phyloP scores from a whole-genome alignment of 2,113 vertebrate species.

The Laterallus jamaicensis region DNA sequence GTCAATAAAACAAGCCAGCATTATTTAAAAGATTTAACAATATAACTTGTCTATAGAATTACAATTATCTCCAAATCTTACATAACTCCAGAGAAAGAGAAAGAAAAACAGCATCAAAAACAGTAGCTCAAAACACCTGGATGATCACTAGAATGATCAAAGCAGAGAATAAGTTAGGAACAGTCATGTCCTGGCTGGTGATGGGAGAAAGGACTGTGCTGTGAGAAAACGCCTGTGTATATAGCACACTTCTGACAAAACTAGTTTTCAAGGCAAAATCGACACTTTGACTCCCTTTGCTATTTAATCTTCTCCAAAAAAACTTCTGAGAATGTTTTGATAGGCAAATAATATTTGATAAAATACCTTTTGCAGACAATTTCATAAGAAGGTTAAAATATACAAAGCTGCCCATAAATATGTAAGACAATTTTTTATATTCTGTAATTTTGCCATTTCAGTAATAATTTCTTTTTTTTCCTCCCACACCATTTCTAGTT shows the following conservation, averaged over 20 bases:
- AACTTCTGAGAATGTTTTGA: neutral
- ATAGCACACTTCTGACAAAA: neutral
- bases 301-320: neutral
- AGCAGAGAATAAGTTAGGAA: neutral
- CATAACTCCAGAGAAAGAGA: neutral
- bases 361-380: neutral
- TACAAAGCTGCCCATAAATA: neutral
- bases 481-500: neutral
- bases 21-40: neutral
- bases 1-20: neutral
- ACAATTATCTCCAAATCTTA: neutral
- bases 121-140: neutral
- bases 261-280: neutral
- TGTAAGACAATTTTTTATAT: neutral
- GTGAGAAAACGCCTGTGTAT: fast-evolving
- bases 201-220: neutral
- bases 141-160: neutral
- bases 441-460: neutral
- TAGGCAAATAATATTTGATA: neutral
- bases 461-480: neutral
- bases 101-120: neutral
- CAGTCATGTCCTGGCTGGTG: neutral
- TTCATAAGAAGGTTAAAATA: neutral
- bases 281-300: neutral
- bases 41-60: neutral